phyloP scores from a whole-genome alignment of 1,140 invertebrate genomes.

The Thaumetopoea pityocampa region DNA sequence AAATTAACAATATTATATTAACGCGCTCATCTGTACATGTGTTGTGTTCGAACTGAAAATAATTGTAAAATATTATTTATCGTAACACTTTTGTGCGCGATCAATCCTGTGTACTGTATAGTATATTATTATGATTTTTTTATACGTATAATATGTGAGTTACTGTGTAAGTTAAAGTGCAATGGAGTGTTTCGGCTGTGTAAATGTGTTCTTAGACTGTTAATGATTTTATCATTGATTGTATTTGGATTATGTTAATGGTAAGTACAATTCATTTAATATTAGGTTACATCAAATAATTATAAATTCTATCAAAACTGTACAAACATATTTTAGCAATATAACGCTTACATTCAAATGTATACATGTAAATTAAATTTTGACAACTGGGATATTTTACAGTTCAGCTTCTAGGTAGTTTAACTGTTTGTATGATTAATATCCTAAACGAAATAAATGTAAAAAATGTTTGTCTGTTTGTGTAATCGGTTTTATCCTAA shows the following conservation, averaged over 20 bases:
- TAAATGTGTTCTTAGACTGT: conserved; percentile 25
- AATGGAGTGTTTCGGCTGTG: conserved; percentile 21
- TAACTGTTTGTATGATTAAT: too few species aligned
- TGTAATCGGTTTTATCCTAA: too few species aligned
- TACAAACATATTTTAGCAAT: too few species aligned
- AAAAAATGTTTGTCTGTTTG: too few species aligned
- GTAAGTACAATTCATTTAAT: conserved; percentile 25
- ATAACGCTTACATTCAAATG: too few species aligned
- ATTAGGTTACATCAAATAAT: too few species aligned
- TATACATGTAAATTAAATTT: too few species aligned
- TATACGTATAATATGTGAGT: conserved; percentile 20
- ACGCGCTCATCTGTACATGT: conserved; percentile 9
- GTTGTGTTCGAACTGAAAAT: conserved; percentile 4
- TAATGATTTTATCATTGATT: conserved; percentile 23
- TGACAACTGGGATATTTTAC: too few species aligned
- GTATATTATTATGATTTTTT: conserved; percentile 13
- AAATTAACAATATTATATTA: conserved; percentile 19
- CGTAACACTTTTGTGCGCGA: conserved; percentile 12
- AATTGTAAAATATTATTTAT: conserved; percentile 2
- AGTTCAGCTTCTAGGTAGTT: too few species aligned
- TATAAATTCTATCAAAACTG: too few species aligned
- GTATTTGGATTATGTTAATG: conserved; percentile 27
- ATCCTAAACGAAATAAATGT: too few species aligned
- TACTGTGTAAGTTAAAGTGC: conserved; percentile 24
- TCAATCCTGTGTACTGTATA: conserved; percentile 15